Evolutionary conservation across 2,797 vertebrate genomes (phyloP), one percentile per base, ranked within the genome.

Genomic region (Dryobates pubescens): DNA sequence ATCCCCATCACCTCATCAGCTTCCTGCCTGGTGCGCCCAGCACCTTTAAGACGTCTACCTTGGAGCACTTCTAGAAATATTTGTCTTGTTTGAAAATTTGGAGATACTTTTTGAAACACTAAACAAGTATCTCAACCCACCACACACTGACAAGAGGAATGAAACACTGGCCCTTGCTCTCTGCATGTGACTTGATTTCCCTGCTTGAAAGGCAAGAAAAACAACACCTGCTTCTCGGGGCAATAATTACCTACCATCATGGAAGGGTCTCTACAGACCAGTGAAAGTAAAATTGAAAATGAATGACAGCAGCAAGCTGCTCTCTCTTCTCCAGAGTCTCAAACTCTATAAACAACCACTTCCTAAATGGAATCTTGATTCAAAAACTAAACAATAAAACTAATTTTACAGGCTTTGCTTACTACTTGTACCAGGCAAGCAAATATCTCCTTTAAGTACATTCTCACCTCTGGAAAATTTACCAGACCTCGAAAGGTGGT

Each of bases 401-500:
- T 17, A 13, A 49, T 84, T 81, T 67, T 85, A 62, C 9, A 32
- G 43, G 38, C 27, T 82, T 71, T 41, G 57, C 59, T 82, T 62
- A 32, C 63, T 96, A n/a, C 47, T 95, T 87, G 22, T 87, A 86
- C 27, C 77, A 70, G 59, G 67, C 45, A 77, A 92, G 27, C 65
- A 65, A 16, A 5, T 13, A 59, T 15, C 71, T 86, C 65, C 83
- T 63, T 88, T 30, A 59, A 83, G 14, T 32, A 81, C 5, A 1
- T 53, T 89, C 94, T 83, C 32, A 77, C 45, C 86, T 70, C 59
- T 30, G 3, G 59, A 22, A 90, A 96, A 81, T 77, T 90, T 79
- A 93, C 49, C 87, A 95, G 88, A 70, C 78, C 77, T 90, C 68
- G 62, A 89, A 92, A 61, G 67, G 68, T 54, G 93, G 78, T 94